Evolutionary conservation across 2,797 vertebrate genomes (phyloP).

Genomic region (Neopelma chrysocephalum): DNA sequence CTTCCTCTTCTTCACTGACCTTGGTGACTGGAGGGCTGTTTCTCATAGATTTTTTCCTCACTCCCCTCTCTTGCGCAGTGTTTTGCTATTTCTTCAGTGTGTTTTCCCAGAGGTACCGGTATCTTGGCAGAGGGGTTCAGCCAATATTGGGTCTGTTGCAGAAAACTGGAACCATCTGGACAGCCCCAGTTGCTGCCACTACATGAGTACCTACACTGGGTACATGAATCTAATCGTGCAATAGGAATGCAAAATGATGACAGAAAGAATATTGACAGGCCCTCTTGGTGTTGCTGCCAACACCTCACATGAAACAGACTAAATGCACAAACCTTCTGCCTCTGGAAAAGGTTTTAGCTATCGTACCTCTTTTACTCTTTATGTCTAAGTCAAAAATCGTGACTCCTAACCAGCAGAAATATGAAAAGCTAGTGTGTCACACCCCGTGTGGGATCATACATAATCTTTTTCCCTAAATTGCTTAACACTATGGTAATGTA

Average conservation of each 20-base stretch:
- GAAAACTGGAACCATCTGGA: not conserved
- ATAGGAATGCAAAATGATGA: not conserved
- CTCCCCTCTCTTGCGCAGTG: not conserved
- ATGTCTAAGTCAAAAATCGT: not conserved
- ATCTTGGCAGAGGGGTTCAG: not conserved
- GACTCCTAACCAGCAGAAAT: not conserved
- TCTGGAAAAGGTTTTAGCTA: not conserved
- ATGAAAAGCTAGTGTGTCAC: not conserved
- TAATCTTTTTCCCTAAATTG: not conserved
- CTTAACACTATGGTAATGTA: not conserved
- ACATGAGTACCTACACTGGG: too few species aligned
- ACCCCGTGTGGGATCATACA: too few species aligned
- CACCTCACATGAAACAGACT: not conserved
- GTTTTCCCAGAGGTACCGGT: not conserved
- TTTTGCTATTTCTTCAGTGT: not conserved
- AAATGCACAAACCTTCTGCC: not conserved
- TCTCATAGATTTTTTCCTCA: not conserved
- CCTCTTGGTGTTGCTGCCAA: not conserved
- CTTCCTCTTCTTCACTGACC: not conserved
- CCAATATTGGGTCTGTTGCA: not conserved
- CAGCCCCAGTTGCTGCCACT: not conserved
- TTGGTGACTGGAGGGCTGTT: not conserved
- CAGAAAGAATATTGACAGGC: not conserved
- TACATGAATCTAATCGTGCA: not conserved
- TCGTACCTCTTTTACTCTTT: not conserved